Base-by-base conservation (phyloP, 30 jellyfish, hydroid and myxozoan genomes). In the Hydractinia echinata region DNA sequence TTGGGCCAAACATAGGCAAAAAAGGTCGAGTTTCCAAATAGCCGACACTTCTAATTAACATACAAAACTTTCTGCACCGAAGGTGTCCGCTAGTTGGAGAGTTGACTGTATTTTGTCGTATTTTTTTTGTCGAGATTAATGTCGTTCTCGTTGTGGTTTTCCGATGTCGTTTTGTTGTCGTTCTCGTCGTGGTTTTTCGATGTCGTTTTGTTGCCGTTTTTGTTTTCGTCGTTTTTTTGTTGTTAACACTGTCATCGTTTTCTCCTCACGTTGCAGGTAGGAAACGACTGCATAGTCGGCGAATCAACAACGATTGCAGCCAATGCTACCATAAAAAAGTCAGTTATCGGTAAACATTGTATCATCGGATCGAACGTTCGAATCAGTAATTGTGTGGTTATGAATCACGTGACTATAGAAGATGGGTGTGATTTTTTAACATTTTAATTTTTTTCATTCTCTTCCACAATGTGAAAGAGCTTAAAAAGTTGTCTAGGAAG, bases 271-370 rank as follows among this genome's bases (percentile, higher is more conserved):
- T 14, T 81, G n/a, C 76, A 91, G 98, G 77, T 91, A 50, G 98
- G 98, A 4, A 55, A 87, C 13, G 98, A 91, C 67, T 91, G 95
- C 53, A 61, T 91, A 14, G 95, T 91, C 15, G 98, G 98, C 4
- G 98, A 91, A 51, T 69, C 96, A 52, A 84, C 80, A 4, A 72
- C 83, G 15, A 76, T 87, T 4, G 92, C 92, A 10, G 91, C 78
- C 60, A 86, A 82, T 64, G 96, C 84, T 5, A 81, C 98, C 2
- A 86, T 91, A 14, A 91, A 91, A 77, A 82, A 80, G 53, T 86
- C 98, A 14, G 76, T 77, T 14, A 84, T 91, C 30, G 98, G 98
- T 16, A 86, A 86, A 53, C 96, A 86, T 53, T 91, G 98, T 74
- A 81, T 72, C 21, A 91, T 91, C 66, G 95, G 96, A 5, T 72